These are phyloP conservation scores for Eriocheir sinensis DNA, from an alignment of 1,140 invertebrate species.

Conservation along the genomic window DNA sequence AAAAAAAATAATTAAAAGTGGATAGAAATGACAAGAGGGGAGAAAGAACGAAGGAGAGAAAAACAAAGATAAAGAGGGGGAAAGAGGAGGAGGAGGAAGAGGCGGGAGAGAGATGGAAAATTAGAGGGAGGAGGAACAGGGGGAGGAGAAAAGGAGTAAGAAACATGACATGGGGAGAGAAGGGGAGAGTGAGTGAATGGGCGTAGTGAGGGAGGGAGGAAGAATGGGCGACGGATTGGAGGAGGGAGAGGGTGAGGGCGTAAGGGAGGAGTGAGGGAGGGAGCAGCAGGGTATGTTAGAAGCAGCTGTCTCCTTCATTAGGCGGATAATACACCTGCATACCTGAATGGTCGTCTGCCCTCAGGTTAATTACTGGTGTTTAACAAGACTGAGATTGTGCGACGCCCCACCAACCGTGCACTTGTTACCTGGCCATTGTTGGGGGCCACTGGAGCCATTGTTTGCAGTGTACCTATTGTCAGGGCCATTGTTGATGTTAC, in stretches of 20 bases:
- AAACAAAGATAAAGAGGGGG: neutral
- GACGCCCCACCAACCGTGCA: neutral
- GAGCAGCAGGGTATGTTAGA: neutral
- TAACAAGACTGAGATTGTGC: neutral
- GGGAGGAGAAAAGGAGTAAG: neutral
- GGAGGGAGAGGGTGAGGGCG: neutral
- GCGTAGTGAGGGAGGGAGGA: neutral
- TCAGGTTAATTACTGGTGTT: neutral
- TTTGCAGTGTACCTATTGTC: no score
- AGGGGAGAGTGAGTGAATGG: neutral
- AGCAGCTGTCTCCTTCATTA: neutral
- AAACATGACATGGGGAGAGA: neutral
- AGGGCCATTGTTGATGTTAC: neutral
- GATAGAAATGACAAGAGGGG: neutral
- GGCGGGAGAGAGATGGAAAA: conserved; percentile 18
- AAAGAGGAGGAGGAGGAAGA: neutral
- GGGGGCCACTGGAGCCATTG: neutral
- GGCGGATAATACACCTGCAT: neutral
- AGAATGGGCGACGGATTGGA: no score
- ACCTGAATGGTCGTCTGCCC: neutral
- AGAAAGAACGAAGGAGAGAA: neutral
- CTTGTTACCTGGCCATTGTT: neutral
- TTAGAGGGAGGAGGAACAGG: neutral
- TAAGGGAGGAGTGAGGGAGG: neutral
- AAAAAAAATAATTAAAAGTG: no score